Percentiles rank a stretch among this genome's conserved stretches.
These are phyloP conservation scores for Montipora efflorescens DNA, from an alignment of 64 coral and sea anemone genomes.

Conservation along the genomic window DNA sequence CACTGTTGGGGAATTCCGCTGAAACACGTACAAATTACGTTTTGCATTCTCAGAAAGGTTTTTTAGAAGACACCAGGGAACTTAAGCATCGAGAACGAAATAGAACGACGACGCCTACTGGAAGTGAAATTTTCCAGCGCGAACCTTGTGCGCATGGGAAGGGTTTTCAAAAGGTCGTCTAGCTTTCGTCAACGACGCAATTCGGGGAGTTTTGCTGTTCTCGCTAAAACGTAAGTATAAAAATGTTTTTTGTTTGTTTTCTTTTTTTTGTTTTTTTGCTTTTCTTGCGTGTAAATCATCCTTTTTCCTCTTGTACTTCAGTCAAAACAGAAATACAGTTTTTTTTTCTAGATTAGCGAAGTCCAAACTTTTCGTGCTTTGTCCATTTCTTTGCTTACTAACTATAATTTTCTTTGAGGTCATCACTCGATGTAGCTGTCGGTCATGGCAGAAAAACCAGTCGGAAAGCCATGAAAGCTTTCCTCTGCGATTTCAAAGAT, in stretches of 20 bases:
- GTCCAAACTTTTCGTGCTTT: neutral
- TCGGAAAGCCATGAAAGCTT: neutral
- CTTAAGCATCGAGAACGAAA: neutral
- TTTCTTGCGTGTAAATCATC: neutral
- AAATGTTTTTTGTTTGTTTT: neutral
- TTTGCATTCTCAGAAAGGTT: no score
- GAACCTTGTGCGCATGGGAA: neutral
- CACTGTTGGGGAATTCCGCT: no score
- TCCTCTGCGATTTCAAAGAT: neutral
- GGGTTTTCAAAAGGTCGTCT: neutral
- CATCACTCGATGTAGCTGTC: neutral
- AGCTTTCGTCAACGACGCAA: neutral
- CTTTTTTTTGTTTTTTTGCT: neutral
- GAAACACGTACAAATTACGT: no score
- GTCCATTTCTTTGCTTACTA: neutral
- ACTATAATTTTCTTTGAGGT: neutral
- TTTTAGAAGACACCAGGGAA: neutral
- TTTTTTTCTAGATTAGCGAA: neutral
- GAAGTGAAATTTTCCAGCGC: neutral
- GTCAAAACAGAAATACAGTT: neutral
- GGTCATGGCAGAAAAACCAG: neutral
- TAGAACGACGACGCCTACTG: neutral
- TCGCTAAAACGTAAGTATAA: neutral
- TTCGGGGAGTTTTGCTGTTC: neutral
- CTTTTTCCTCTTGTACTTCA: neutral